A percentile compares a stretch with the other conserved stretches of the same genome.
Evolutionary conservation across 2,797 vertebrate species (phyloP).

Genomic region (Tiaroga cobitis): DNA sequence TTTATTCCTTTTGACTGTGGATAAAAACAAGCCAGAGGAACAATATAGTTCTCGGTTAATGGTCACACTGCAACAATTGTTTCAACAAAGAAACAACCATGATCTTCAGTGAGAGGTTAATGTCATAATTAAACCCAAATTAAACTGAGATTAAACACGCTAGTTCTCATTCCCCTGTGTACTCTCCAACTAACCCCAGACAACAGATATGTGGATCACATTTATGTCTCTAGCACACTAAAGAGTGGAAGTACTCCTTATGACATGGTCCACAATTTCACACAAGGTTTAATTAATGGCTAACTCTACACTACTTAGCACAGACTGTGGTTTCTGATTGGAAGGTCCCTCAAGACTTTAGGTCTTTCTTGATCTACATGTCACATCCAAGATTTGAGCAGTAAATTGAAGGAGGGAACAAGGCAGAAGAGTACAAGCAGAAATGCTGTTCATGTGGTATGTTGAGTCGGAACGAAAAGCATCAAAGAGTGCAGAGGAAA

Average conservation of each 20-base stretch:
- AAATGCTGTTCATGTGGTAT: constrained; percentile 64
- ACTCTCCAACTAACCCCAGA: constrained; percentile 32
- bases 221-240: constrained; percentile 37
- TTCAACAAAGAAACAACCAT: constrained; percentile 12
- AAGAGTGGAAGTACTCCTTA: constrained; percentile 30
- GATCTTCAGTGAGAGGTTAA: constrained; percentile 22
- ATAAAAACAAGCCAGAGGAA: not conserved
- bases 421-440: constrained; percentile 38
- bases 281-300: constrained; percentile 61
- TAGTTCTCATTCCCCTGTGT: constrained; percentile 29
- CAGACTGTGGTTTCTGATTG: constrained; percentile 56
- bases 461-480: constrained; percentile 55
- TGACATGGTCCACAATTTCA: constrained; percentile 32
- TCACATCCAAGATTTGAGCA: constrained; percentile 42
- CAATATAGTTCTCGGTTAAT: not conserved
- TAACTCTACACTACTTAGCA: constrained; percentile 6
- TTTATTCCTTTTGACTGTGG: not conserved
- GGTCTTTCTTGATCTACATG: constrained; percentile 36
- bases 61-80: not conserved
- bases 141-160: constrained; percentile 13
- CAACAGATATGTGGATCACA: constrained; percentile 50
- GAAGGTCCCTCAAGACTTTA: not conserved
- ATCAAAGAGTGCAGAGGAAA: constrained; percentile 63
- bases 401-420: constrained; percentile 28
- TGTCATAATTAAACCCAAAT: constrained; percentile 39